Evolutionary conservation across 2,113 vertebrate genomes (phyloP), one percentile per base, ranked within the genome.

Genomic region (Thymallus thymallus): DNA sequence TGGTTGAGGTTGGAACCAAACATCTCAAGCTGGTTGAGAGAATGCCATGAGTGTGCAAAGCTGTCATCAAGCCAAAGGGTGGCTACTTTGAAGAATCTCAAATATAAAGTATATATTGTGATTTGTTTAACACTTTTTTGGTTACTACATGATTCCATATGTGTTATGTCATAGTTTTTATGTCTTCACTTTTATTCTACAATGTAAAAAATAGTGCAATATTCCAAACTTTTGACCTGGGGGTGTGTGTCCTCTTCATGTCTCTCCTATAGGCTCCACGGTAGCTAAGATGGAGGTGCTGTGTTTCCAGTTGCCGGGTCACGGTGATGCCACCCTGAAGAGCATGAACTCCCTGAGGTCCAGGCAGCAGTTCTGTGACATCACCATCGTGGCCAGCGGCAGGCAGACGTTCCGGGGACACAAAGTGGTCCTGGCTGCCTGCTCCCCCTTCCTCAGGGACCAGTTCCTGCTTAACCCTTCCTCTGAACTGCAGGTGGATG

Each of bases 341-440:
- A 94, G 94, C 86, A 96, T 97, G 95, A 96, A 95, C 82, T 90
- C 91, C 0, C 89, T 98, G 69, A 92, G 96, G 0, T 90, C 91
- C 0, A 93, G 95, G 73, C 95, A 96, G 77, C 92, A 96, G 13
- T 97, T 98, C 86, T 98, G 96, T 29, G 96, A 98, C 48, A 92
- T 98, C 76, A 98, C 96, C 80, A 95, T 98, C 2, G 87, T 97
- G 75, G 94, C 93, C 0, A 92, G 91, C 41, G 91, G 95, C 74
- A 93, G 93, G 75, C 93, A 95, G 46, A 94, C 92, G 1, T 98
- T 98, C 89, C 92, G 90, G 0, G 96, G 95, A 3, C 96, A 98
- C 85, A 96, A 96, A 69, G 96, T 98, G 51, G 95, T 98, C 56
- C 85, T 98, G 76, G 96, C 96, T 0, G 96, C 96, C 71, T 97